These are phyloP conservation scores for Ambastaia sidthimunki DNA, from an alignment of 2,797 vertebrate species.

Conservation along the genomic window DNA sequence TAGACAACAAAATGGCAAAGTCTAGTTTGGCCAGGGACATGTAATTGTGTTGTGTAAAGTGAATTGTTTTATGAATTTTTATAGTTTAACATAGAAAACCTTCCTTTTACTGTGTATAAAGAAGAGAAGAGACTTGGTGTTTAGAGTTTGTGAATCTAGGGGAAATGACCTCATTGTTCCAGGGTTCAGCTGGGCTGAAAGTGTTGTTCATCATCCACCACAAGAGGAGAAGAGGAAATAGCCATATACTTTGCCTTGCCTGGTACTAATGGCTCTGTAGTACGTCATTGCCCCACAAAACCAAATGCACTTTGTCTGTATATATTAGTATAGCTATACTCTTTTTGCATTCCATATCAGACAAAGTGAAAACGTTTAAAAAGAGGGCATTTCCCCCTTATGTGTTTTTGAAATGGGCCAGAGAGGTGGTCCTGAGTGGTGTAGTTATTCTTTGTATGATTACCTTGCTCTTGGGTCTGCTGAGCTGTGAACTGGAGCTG, in stretches of 20 bases:
- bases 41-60: background rate
- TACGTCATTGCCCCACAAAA: conserved; percentile 61
- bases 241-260: conserved; percentile 17
- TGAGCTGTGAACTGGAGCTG: background rate
- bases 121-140: background rate
- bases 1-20: background rate
- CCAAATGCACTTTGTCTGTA: conserved; percentile 64
- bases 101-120: background rate
- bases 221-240: conserved; percentile 37
- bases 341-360: conserved; percentile 33
- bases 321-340: conserved; percentile 69
- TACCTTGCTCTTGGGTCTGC: background rate
- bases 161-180: conserved; percentile 36
- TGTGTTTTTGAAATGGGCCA: background rate
- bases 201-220: conserved; percentile 49
- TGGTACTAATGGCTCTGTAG: conserved; percentile 61
- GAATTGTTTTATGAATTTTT: background rate
- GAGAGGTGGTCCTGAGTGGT: background rate
- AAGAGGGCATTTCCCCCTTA: background rate
- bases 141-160: background rate
- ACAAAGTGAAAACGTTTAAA: background rate
- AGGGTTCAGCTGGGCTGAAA: conserved; percentile 61
- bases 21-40: background rate
- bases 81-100: background rate
- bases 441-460: background rate